Evolutionary conservation across 2,888 invertebrate genomes (phyloP), one percentile per base, ranked within the genome.

Genomic region (Hetaerina titia): DNA sequence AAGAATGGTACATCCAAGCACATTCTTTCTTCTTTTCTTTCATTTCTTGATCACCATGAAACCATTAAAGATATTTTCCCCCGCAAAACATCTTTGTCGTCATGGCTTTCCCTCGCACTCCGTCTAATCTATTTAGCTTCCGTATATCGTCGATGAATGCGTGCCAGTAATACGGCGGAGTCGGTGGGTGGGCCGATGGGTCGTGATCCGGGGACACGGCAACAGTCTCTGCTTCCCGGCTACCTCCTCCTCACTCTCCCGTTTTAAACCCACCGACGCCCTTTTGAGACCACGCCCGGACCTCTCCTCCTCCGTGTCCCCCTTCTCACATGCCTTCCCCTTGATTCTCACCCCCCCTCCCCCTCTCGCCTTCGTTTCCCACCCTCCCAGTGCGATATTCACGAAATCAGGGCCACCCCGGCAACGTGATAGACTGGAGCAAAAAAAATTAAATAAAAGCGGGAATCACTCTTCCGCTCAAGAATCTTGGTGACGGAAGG

Each of bases 201-300:
- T 90, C 64, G 69, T 74, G 64, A 92, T 92, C 56, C 69, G 31
- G 92, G 69, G 92, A 92, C 92, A 69, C 90, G 90, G 81, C 25
- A 81, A 81, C 81, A 81, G 81, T 81, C 60, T 5, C 17, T 60
- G 17, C 11, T 60, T 60, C 60, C 60, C 17, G 60, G 9, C 31
- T 22, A 7, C 69, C 69, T 69, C 90, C 89, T 58, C 89, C 89
- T 58, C 58, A 25, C 56, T 69, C 60, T 92, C 92, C 92, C 92
- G 56, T 69, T 92, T 92, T 92, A 92, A 92, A 57, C 57, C 58
- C 56, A 17, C 58, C 15, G 57, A 58, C 89, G 57, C 4, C 22
- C n/a, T n/a, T 58, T 81, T 81, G 81, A 81, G 81, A 81, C 13
- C 25, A 31, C 81, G 81, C 81, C 81, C 81, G 31, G 31, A 81